These are phyloP conservation scores for Emys orbicularis DNA, from an alignment of 2,797 vertebrate species.

Conservation along the genomic window DNA sequence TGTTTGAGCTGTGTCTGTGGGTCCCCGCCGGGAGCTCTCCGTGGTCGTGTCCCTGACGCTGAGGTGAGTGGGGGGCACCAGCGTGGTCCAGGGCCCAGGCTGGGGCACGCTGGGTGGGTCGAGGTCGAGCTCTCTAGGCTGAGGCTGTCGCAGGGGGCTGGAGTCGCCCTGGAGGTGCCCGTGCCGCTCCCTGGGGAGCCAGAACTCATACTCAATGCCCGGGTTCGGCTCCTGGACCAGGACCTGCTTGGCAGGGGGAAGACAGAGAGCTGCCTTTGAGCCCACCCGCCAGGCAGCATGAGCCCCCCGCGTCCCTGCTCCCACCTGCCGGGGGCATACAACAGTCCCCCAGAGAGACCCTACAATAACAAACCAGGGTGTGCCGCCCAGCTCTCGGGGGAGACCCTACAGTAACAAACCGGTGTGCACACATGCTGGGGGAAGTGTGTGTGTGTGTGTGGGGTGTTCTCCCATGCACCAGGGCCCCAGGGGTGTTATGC, in stretches of 20 bases:
- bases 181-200: slow-evolving; percentile 75
- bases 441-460: no score
- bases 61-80: background rate
- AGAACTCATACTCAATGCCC: slow-evolving; percentile 83
- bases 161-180: slow-evolving; percentile 10
- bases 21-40: fast-evolving
- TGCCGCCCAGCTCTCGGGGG: background rate
- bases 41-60: background rate
- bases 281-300: background rate
- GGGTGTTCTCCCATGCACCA: no score
- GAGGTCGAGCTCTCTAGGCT: slow-evolving; percentile 51
- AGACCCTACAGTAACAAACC: background rate
- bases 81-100: fast-evolving
- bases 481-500: no score
- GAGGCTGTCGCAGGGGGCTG: slow-evolving; percentile 73
- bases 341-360: background rate
- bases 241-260: slow-evolving; percentile 53
- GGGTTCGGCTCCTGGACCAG: slow-evolving; percentile 82
- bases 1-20: background rate
- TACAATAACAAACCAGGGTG: background rate
- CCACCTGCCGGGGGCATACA: background rate
- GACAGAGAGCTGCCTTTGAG: background rate
- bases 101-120: fast-evolving
- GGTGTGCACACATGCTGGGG: no score
- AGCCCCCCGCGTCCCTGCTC: background rate